phyloP scores from a whole-genome alignment of 2,113 vertebrate species.

The Ammodytes marinus region DNA sequence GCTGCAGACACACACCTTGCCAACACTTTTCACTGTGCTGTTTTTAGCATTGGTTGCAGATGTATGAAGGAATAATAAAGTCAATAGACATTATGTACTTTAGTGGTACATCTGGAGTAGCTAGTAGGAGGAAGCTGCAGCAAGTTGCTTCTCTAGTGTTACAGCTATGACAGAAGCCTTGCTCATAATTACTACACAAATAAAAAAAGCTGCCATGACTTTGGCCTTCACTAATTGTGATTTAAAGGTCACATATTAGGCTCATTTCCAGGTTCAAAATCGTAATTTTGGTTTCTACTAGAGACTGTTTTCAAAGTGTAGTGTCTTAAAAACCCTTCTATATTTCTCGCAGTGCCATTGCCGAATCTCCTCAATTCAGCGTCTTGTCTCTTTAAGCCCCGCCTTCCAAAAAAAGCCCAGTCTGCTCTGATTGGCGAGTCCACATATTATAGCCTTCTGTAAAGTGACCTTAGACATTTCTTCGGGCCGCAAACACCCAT shows the following conservation, averaged over 20 bases:
- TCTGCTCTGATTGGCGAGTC: no score
- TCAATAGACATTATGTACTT: not conserved
- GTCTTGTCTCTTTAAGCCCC: no score
- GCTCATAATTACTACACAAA: not conserved
- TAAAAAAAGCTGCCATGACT: not conserved
- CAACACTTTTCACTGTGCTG: conserved; percentile 9
- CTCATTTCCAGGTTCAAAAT: no score
- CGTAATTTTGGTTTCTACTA: no score
- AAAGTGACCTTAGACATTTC: not conserved
- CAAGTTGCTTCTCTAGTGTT: not conserved
- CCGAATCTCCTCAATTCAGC: no score
- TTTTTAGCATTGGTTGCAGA: not conserved
- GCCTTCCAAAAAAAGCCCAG: no score
- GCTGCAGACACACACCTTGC: conserved; percentile 13
- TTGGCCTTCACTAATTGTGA: not conserved
- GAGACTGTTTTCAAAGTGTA: no score
- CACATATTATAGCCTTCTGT: not conserved
- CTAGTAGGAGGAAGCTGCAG: not conserved
- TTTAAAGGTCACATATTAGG: not conserved
- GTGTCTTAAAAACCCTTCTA: no score
- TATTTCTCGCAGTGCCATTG: no score
- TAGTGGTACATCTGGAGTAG: conserved; percentile 17
- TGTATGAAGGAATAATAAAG: conserved; percentile 6
- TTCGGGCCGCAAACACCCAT: not conserved
- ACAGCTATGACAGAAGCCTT: not conserved